A percentile compares a stretch with the other conserved stretches of the same genome.
Conservation (phyloP, 2,888 invertebrate species). For the Napeogenes sylphis region DNA sequence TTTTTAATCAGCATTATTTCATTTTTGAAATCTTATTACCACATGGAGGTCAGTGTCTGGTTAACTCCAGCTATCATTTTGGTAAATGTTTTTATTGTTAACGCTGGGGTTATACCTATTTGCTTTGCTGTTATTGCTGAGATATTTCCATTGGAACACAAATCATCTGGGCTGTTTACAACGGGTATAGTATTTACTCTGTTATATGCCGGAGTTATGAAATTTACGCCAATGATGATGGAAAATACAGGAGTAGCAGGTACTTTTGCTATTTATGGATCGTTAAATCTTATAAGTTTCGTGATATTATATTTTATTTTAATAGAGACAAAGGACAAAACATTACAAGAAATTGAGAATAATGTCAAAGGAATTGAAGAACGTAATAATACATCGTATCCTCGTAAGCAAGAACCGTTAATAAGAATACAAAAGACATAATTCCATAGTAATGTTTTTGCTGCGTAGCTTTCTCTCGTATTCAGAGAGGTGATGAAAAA, state of each 20-base stretch:
- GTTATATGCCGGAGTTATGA: slow-evolving; percentile 40
- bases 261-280: slow-evolving; percentile 40
- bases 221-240: slow-evolving; percentile 44
- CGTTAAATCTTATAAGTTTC: slow-evolving; percentile 35
- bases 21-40: slow-evolving; percentile 33
- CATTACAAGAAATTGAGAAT: slow-evolving; percentile 46
- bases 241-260: slow-evolving; percentile 38
- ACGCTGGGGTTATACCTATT: slow-evolving; percentile 18
- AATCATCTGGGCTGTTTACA: slow-evolving; percentile 38
- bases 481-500: too few species aligned
- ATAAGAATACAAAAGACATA: too few species aligned
- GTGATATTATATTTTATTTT: slow-evolving; percentile 38
- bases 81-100: slow-evolving; percentile 14
- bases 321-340: slow-evolving; percentile 50
- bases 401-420: too few species aligned
- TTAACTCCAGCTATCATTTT: slow-evolving; percentile 34
- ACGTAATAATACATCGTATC: not conserved
- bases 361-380: slow-evolving; percentile 32
- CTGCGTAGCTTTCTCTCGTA: not conserved
- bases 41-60: slow-evolving; percentile 32
- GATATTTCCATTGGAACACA: slow-evolving; percentile 47
- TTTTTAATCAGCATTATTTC: slow-evolving; percentile 35
- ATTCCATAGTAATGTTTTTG: too few species aligned
- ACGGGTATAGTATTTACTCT: slow-evolving; percentile 41
- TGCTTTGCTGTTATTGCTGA: slow-evolving; percentile 34